Evolutionary conservation across 2,113 vertebrate species (phyloP).

Genomic region (Irena cyanogastra): DNA sequence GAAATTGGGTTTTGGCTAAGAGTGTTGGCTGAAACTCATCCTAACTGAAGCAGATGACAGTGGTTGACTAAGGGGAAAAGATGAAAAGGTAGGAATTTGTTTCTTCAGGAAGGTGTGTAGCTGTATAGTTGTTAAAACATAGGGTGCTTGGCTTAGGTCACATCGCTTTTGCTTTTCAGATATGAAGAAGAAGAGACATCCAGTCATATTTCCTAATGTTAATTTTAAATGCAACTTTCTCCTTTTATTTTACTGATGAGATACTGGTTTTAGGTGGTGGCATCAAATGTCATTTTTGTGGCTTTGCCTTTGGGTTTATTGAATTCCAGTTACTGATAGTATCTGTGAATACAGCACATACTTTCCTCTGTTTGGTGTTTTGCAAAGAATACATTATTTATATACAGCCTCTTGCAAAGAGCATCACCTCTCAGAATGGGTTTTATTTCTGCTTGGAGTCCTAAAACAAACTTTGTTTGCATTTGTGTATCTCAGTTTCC

Average conservation of each 20-base stretch:
- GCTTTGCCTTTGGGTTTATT: not conserved
- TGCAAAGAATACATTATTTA: not conserved
- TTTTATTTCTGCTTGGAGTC: not conserved
- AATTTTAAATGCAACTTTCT: not conserved
- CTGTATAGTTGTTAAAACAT: not conserved
- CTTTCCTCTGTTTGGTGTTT: not conserved
- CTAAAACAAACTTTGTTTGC: not conserved
- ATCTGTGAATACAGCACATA: fast-evolving
- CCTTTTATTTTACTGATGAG: not conserved
- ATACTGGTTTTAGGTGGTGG: not conserved
- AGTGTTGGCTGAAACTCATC: slow-evolving; percentile 10
- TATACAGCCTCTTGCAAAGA: not conserved
- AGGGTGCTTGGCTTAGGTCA: not conserved
- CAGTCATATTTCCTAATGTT: not conserved
- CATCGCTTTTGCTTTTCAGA: not conserved
- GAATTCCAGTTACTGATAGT: not conserved
- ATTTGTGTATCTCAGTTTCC: not conserved
- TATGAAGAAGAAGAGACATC: not conserved
- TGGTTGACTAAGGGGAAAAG: not conserved
- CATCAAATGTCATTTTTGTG: not conserved
- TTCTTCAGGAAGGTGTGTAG: not conserved
- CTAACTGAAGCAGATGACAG: not conserved
- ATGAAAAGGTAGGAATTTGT: not conserved
- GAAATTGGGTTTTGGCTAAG: slow-evolving; percentile 37
- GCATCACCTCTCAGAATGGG: not conserved